These are phyloP conservation scores for Chamaetylas fuelleborni DNA, from an alignment of 2,113 vertebrate genomes.

Conservation along the genomic window DNA sequence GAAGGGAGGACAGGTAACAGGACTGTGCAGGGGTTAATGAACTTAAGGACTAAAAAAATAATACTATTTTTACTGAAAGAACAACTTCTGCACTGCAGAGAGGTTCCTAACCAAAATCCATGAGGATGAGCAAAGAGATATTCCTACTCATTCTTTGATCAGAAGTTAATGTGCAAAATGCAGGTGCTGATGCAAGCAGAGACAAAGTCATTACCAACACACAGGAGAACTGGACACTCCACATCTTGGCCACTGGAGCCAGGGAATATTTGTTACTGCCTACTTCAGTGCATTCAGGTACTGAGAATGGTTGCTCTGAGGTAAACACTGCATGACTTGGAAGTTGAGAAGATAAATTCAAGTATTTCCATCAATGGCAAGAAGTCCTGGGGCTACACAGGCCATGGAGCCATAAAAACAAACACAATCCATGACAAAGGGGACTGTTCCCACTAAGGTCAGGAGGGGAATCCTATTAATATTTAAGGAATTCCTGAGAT, in stretches of 20 bases:
- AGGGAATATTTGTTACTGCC: fast-evolving
- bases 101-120: neutral
- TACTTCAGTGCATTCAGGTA: neutral
- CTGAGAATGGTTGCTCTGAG: no score
- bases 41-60: neutral
- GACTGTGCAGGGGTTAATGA: neutral
- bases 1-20: neutral
- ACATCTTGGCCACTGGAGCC: neutral
- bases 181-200: neutral
- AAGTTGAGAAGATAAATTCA: neutral
- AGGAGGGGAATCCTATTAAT: neutral
- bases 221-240: fast-evolving
- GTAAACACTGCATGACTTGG: neutral
- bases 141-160: neutral
- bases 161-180: neutral
- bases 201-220: neutral
- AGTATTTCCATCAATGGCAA: neutral
- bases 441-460: neutral
- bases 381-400: neutral
- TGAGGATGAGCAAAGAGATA: neutral
- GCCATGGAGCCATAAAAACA: neutral
- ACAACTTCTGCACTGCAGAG: neutral
- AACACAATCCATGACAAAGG: neutral
- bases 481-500: neutral
- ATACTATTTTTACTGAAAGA: neutral